phyloP scores from a whole-genome alignment of 2,888 invertebrate genomes.

The Coleophora flavipennella region DNA sequence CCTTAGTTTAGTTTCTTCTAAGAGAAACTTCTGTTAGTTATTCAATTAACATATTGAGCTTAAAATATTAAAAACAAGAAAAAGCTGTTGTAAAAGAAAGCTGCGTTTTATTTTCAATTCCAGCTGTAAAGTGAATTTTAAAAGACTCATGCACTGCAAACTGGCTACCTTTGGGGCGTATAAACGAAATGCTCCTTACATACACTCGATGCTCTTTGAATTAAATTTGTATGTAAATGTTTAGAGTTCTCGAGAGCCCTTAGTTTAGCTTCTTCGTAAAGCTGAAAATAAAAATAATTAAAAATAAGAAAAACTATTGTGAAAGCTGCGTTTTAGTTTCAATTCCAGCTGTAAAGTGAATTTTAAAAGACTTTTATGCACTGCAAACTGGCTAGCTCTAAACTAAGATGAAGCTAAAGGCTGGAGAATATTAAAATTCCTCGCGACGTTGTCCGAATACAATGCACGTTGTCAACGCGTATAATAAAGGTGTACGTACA shows the following conservation, averaged over 20 bases:
- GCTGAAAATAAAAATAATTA: too few species aligned
- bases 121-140: constrained; percentile 27
- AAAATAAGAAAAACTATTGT: too few species aligned
- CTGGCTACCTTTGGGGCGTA: constrained; percentile 22
- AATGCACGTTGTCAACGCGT: constrained; percentile 65
- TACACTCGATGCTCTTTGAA: not conserved
- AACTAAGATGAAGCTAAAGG: constrained; percentile 33
- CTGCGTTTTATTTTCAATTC: not conserved
- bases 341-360: constrained; percentile 17
- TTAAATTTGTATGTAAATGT: not conserved
- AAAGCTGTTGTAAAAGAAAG: too few species aligned
- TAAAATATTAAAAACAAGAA: too few species aligned
- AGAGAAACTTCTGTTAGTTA: constrained; percentile 10
- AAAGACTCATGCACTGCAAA: constrained; percentile 39
- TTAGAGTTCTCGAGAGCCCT: not conserved
- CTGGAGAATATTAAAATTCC: constrained; percentile 33
- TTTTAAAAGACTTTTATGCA: constrained; percentile 40
- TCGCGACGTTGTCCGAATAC: constrained; percentile 34
- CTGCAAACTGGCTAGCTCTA: constrained; percentile 36
- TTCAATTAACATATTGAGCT: not conserved
- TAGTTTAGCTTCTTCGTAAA: constrained; percentile 9
- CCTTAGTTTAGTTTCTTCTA: constrained; percentile 10
- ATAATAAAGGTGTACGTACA: constrained; percentile 47
- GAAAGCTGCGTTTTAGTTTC: not conserved
- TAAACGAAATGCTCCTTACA: not conserved